Conservation (phyloP, 2,797 vertebrate genomes). For the Gephyroberyx darwinii region DNA sequence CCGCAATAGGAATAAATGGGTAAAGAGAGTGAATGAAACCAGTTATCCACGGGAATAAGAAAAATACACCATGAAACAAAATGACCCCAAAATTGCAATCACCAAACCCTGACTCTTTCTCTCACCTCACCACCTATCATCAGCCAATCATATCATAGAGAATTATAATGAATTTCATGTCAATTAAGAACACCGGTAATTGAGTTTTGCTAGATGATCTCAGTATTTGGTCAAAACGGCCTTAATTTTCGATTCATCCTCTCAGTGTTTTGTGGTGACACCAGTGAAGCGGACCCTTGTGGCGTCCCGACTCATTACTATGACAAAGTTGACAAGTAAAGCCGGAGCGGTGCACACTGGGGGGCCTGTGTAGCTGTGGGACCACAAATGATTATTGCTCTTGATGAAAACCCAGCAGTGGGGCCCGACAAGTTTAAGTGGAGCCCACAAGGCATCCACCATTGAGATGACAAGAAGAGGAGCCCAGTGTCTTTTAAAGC, state of each 20-base stretch:
- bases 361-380: not conserved
- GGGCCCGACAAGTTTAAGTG: not conserved
- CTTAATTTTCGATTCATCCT: slow-evolving; percentile 1
- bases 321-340: not conserved
- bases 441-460: not conserved
- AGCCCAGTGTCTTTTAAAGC: not conserved
- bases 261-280: not conserved
- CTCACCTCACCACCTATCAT: not conserved
- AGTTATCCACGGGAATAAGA: too few species aligned
- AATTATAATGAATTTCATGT: slow-evolving; percentile 1
- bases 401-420: not conserved
- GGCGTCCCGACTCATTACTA: not conserved
- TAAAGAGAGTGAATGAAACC: too few species aligned
- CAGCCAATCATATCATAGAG: not conserved
- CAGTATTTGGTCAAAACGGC: not conserved
- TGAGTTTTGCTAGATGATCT: slow-evolving; percentile 1
- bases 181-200: not conserved
- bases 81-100: too few species aligned
- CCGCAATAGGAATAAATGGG: too few species aligned
- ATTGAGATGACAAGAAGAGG: not conserved
- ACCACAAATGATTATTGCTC: not conserved
- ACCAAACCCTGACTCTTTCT: not conserved
- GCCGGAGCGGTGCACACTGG: not conserved
- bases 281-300: not conserved
- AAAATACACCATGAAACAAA: too few species aligned